phyloP scores from a whole-genome alignment of 2,888 invertebrate genomes.

The Cheilosia vernalis region DNA sequence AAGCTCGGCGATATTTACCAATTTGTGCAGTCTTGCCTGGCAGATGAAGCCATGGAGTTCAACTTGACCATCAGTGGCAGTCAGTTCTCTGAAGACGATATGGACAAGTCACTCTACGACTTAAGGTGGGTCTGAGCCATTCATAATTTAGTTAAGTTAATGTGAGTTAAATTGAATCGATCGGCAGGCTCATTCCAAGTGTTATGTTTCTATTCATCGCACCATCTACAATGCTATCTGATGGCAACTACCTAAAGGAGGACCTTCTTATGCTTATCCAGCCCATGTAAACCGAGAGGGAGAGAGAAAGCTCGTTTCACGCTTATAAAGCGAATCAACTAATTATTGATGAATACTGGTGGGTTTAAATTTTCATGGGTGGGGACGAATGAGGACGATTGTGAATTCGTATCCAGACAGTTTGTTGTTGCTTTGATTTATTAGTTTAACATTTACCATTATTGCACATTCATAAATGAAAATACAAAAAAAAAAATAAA shows the following conservation, averaged over 20 bases:
- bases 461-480: slow-evolving; percentile 57
- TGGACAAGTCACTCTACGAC: slow-evolving; percentile 90
- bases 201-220: slow-evolving; percentile 65
- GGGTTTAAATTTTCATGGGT: background rate
- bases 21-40: slow-evolving; percentile 91
- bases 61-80: slow-evolving; percentile 87
- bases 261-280: slow-evolving; percentile 90
- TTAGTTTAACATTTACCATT: slow-evolving; percentile 44
- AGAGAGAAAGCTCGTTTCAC: slow-evolving; percentile 5
- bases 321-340: slow-evolving; percentile 31
- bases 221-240: slow-evolving; percentile 76
- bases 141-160: background rate
- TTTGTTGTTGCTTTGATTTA: slow-evolving; percentile 44
- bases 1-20: slow-evolving; percentile 89
- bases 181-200: slow-evolving; percentile 64
- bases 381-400: background rate
- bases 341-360: background rate
- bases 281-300: slow-evolving; percentile 78
- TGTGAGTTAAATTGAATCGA: background rate
- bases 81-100: slow-evolving; percentile 87
- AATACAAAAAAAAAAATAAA: slow-evolving; percentile 28
- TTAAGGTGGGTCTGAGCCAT: slow-evolving; percentile 79
- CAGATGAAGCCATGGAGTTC: slow-evolving; percentile 88
- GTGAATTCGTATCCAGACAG: slow-evolving; percentile 4
- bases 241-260: slow-evolving; percentile 88